Conservation (phyloP, 1,140 invertebrate species). For the Dendroctonus ponderosae region DNA sequence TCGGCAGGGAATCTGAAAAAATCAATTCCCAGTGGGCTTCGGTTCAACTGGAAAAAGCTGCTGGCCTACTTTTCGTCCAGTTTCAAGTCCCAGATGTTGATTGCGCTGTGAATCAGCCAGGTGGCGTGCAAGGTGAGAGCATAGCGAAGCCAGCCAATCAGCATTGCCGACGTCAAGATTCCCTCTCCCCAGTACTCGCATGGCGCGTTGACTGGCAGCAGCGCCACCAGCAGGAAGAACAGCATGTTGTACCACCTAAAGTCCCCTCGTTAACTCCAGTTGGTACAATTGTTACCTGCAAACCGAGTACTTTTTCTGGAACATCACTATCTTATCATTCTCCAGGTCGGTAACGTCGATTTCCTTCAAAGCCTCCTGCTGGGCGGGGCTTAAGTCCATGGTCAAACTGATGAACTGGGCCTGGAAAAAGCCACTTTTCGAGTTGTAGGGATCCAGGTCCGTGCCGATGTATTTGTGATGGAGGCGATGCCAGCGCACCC, state of each 20-base stretch:
- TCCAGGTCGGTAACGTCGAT: conserved; percentile 88
- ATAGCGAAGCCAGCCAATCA: conserved; percentile 65
- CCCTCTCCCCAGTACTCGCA: conserved; percentile 72
- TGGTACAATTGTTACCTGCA: neutral
- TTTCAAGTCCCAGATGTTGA: conserved; percentile 68
- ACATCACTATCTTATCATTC: conserved; percentile 78
- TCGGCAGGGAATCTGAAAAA: conserved; percentile 62
- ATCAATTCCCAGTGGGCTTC: neutral
- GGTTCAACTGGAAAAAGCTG: neutral
- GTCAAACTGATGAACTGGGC: conserved; percentile 69
- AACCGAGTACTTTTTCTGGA: conserved; percentile 69
- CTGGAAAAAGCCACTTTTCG: conserved; percentile 81
- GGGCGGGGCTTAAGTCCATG: conserved; percentile 68
- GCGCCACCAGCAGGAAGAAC: conserved; percentile 59
- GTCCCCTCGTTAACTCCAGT: conserved; percentile 3
- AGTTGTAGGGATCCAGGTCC: conserved; percentile 87
- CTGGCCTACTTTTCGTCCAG: conserved; percentile 66
- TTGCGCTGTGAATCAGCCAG: conserved; percentile 70
- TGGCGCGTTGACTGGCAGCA: conserved; percentile 72
- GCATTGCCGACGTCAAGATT: conserved; percentile 39
- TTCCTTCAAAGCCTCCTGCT: conserved; percentile 65
- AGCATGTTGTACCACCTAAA: conserved; percentile 71
- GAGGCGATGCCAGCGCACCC: conserved; percentile 79
- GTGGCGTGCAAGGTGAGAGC: conserved; percentile 59
- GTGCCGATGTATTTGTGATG: conserved; percentile 89